Base-by-base conservation (phyloP, 2,113 vertebrate genomes). In the Callipepla squamata region DNA sequence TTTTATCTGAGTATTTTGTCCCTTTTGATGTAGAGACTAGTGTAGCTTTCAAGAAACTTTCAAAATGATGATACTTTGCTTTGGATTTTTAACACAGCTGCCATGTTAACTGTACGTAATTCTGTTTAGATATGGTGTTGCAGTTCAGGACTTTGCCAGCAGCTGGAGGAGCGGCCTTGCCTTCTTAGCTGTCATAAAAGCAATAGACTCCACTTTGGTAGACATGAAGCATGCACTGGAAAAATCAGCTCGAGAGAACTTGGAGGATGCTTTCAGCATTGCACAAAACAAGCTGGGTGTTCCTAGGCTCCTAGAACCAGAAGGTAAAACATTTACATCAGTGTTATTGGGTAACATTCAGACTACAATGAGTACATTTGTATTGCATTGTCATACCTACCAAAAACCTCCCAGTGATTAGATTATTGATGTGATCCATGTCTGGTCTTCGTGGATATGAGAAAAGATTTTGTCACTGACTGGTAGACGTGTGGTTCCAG, bases 101-200 rank as follows among this genome's bases (percentile, higher is more conserved):
- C 25, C 36, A 8, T 50, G 21, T 94, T 65, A 87, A 83, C 58
- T 53, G 8, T 76, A 6, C 47, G n/a, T 88, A 28, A 67, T 81
- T 90, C 65, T 74, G 3, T 85, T 23, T 65, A 99, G 99, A 96
- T 99, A 98, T 19, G 98, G 99, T 6, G 98, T 99, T 85, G 98
- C 98, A 4, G 98, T 99, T 87, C 98, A 99, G 92, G 99, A 99
- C 96, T 99, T 99, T 84, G 97, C 98, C 11, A 98, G 98, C 96
- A 99, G 99, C 81, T 99, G 99, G 99, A 98, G 97, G 62, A 99
- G 99, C 19, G 99, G 99, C 78, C 96, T 99, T 85, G 99, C 99
- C 51, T 99, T 99, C 96, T 97, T 99, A 95, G 99, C 99, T 0
- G 75, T 99, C 93, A 99, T 99, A 89, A 99, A 99, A 96, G 98